Conservation (phyloP, 2,113 vertebrate species). For the Rynchops niger region DNA sequence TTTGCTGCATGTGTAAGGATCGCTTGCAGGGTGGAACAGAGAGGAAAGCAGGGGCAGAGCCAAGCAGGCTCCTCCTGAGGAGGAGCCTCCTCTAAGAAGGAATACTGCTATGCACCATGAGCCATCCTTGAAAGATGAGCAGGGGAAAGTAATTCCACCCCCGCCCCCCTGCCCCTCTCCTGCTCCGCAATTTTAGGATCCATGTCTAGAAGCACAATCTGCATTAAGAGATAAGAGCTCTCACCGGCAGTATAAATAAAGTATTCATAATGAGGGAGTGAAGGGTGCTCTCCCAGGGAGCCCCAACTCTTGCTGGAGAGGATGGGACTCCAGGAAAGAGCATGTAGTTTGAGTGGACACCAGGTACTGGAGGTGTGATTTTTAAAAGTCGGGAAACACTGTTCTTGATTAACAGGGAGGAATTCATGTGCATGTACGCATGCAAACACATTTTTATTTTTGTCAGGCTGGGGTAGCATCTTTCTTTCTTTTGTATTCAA, state of each 20-base stretch:
- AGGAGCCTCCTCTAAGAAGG: neutral
- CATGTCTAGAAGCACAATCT: neutral
- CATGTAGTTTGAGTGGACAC: neutral
- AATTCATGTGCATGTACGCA: rapidly evolving
- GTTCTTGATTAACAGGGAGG: neutral
- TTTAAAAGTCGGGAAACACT: neutral
- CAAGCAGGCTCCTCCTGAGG: neutral
- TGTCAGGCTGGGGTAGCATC: neutral
- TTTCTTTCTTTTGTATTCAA: neutral
- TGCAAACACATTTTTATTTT: neutral
- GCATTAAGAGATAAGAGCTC: neutral
- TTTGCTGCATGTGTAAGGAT: neutral
- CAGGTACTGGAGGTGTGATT: neutral
- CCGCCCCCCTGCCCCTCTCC: rapidly evolving
- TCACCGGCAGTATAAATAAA: neutral
- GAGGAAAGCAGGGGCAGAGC: neutral
- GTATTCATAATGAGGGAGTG: neutral
- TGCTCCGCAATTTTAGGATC: neutral
- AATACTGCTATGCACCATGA: neutral
- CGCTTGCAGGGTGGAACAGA: neutral
- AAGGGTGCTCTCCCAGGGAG: neutral
- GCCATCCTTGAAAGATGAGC: neutral
- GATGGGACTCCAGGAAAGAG: neutral
- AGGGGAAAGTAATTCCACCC: neutral
- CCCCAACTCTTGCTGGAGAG: neutral